These are phyloP conservation scores for Tubulanus polymorphus DNA, from an alignment of 2,888 invertebrate species.

Conservation along the genomic window DNA sequence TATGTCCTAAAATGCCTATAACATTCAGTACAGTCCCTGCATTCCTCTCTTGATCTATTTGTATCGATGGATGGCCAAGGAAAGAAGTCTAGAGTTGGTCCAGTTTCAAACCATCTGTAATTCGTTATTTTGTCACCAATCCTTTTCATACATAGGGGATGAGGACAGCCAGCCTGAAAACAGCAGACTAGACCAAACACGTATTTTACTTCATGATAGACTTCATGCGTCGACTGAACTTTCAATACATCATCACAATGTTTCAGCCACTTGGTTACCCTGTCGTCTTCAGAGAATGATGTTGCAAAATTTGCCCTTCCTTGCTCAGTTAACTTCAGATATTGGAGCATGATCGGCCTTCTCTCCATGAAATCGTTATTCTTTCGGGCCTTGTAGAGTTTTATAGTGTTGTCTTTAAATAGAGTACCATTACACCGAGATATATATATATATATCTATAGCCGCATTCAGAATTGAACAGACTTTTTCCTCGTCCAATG, in stretches of 20 bases:
- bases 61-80: neutral
- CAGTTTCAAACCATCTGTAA: neutral
- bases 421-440: neutral
- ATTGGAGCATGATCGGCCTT: neutral
- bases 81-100: neutral
- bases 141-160: neutral
- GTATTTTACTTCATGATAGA: neutral
- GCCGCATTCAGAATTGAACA: neutral
- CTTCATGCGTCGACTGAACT: neutral
- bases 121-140: neutral
- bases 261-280: neutral
- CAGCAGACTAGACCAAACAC: conserved; percentile 1
- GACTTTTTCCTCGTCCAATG: neutral
- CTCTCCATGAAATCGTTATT: neutral
- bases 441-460: neutral
- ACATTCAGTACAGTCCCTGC: neutral
- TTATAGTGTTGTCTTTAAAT: conserved; percentile 1
- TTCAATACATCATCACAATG: neutral
- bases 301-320: neutral
- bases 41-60: neutral
- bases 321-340: neutral
- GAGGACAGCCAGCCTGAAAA: neutral
- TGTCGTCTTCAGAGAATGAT: neutral
- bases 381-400: neutral
- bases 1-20: conserved; percentile 1